Conservation (phyloP, 2,888 invertebrate species). For the Brachyptera putata region DNA sequence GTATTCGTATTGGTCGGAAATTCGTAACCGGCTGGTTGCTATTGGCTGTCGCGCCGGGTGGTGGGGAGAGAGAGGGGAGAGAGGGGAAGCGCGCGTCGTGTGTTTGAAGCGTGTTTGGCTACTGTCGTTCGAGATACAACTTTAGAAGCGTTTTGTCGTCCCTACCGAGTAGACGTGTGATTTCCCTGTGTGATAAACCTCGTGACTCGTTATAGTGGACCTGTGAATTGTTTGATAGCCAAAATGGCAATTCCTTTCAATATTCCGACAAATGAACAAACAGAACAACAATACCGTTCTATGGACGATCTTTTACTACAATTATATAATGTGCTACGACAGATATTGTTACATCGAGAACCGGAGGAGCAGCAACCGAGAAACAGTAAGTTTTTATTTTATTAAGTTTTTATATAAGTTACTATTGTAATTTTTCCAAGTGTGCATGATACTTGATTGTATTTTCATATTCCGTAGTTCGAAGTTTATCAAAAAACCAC, state of each 20-base stretch:
- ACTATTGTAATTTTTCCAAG: no score
- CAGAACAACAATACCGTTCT: constrained; percentile 54
- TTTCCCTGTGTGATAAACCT: neutral
- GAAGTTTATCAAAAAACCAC: no score
- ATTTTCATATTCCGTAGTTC: no score
- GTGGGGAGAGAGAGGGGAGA: neutral
- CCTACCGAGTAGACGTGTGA: constrained; percentile 11
- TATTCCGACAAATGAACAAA: constrained; percentile 54
- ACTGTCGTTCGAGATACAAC: neutral
- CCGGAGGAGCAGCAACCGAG: neutral
- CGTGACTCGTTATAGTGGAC: constrained; percentile 15
- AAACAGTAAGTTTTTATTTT: neutral
- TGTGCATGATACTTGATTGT: no score
- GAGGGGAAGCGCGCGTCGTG: neutral
- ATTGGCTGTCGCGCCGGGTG: neutral
- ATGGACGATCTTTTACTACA: constrained; percentile 55
- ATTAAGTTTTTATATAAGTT: no score
- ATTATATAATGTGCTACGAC: constrained; percentile 54
- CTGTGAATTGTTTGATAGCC: neutral
- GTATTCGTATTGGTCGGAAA: neutral
- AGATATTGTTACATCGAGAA: constrained; percentile 43
- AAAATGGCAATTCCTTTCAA: constrained; percentile 57
- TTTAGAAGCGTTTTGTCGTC: neutral
- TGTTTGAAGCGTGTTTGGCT: constrained; percentile 8
- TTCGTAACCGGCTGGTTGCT: no score